A percentile compares a stretch with the other conserved stretches of the same genome.
Evolutionary conservation across 2,113 vertebrate species (phyloP).

Genomic region (Alosa alosa): DNA sequence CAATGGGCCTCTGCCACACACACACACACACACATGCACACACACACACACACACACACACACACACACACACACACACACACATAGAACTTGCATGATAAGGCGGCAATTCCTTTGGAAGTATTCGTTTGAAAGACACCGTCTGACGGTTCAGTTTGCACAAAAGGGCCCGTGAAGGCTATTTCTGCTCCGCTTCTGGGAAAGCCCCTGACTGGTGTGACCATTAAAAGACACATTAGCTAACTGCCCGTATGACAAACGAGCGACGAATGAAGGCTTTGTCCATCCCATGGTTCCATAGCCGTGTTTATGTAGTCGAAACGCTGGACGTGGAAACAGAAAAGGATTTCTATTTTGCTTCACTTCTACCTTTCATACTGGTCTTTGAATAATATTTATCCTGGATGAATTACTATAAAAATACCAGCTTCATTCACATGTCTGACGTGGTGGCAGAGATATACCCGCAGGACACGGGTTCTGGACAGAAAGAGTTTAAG

Average conservation of each 20-base stretch:
- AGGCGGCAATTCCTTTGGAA: not conserved
- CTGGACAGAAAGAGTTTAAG: conserved; percentile 15
- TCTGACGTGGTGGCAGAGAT: conserved; percentile 43
- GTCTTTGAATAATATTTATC: conserved; percentile 29
- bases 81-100: not conserved
- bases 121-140: not conserved
- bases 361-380: not conserved
- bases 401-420: conserved; percentile 35
- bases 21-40: not conserved
- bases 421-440: conserved; percentile 44
- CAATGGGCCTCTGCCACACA: conserved; percentile 27
- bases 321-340: not conserved
- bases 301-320: not conserved
- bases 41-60: not conserved
- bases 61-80: not conserved
- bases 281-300: not conserved
- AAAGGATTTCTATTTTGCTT: not conserved
- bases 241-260: not conserved
- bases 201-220: not conserved
- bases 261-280: not conserved
- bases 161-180: not conserved
- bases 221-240: not conserved
- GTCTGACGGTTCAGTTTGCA: not conserved
- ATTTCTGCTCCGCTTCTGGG: not conserved
- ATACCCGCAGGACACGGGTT: conserved; percentile 36